A percentile compares a stretch with the other conserved stretches of the same genome.
Conservation (phyloP, 2,888 invertebrate species). For the Rutpela maculata region DNA sequence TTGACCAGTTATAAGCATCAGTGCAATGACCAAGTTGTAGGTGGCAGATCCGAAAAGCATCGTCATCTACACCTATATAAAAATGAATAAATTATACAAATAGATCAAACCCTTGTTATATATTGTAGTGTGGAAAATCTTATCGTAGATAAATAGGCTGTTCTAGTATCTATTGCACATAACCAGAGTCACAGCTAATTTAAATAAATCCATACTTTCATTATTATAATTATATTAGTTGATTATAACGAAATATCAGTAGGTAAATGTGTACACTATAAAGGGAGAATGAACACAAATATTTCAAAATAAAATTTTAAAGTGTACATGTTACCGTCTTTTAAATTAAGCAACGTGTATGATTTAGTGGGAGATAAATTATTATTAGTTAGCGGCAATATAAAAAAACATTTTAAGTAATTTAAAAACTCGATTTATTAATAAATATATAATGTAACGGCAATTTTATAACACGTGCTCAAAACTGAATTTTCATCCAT, state of each 20-base stretch:
- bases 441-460: not conserved
- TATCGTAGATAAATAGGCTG: not conserved
- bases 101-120: conserved; percentile 2
- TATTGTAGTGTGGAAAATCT: conserved; percentile 5
- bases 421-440: too few relatives aligned
- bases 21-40: conserved; percentile 67
- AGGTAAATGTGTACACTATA: not conserved
- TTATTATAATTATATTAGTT: not conserved
- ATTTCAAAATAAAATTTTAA: not conserved
- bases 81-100: conserved; percentile 50
- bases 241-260: not conserved
- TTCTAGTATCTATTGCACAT: not conserved
- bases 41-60: conserved; percentile 64
- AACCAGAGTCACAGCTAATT: not conserved
- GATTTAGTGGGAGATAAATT: too few relatives aligned
- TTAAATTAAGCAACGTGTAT: too few relatives aligned
- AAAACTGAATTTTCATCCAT: conserved; percentile 28
- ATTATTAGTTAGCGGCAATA: too few relatives aligned
- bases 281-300: not conserved
- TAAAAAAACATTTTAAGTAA: too few relatives aligned
- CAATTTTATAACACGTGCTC: conserved; percentile 43
- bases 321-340: too few relatives aligned
- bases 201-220: not conserved
- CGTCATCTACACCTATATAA: conserved; percentile 68
- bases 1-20: conserved; percentile 69